phyloP scores from a whole-genome alignment of 2,113 vertebrate species.

The Salvelinus alpinus region DNA sequence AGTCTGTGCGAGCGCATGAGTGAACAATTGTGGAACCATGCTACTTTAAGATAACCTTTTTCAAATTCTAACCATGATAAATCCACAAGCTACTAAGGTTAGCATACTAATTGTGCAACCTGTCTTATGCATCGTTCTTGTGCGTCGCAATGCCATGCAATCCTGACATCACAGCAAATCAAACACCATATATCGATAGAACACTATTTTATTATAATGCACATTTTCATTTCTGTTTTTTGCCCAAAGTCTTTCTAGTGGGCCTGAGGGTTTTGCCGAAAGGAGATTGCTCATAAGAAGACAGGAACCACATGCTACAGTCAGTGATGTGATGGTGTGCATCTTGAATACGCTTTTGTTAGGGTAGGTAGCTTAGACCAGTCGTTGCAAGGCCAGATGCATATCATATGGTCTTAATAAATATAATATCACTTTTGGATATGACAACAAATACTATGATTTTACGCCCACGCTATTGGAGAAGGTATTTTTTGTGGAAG shows the following conservation, averaged over 20 bases:
- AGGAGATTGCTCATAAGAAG: background rate
- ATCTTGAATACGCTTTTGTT: background rate
- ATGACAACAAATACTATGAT: background rate
- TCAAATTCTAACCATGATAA: too few species aligned
- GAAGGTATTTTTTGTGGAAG: background rate
- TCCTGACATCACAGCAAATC: background rate
- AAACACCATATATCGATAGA: background rate
- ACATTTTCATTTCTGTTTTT: background rate
- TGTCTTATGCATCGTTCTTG: too few species aligned
- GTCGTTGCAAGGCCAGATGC: background rate
- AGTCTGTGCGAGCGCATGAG: background rate
- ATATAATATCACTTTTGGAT: background rate
- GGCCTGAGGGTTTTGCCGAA: background rate
- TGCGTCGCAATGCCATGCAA: background rate
- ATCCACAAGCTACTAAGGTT: too few species aligned
- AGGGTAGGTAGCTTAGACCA: background rate
- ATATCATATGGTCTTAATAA: background rate
- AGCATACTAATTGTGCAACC: too few species aligned
- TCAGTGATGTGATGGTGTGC: background rate
- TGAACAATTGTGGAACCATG: background rate
- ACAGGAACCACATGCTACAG: conserved; percentile 12
- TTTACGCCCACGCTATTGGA: background rate
- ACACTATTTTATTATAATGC: background rate
- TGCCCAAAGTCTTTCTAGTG: background rate
- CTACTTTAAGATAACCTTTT: background rate